phyloP scores from a whole-genome alignment of 1,140 invertebrate genomes.

The Galleria mellonella region DNA sequence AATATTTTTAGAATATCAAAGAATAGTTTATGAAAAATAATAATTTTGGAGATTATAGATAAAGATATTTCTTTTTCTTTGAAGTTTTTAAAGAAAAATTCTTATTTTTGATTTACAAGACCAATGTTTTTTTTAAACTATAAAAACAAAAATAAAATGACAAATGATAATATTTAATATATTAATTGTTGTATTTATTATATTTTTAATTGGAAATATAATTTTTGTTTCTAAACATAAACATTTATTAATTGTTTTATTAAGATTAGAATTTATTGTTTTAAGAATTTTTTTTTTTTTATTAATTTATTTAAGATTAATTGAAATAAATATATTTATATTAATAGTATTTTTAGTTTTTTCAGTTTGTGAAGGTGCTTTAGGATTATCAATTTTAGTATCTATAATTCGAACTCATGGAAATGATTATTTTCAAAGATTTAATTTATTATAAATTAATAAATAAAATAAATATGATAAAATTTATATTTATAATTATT shows the following conservation, averaged over 20 bases:
- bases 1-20: constrained; percentile 65
- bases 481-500: constrained; percentile 43
- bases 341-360: constrained; percentile 76
- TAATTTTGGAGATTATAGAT: constrained; percentile 77
- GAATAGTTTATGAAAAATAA: constrained; percentile 75
- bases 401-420: constrained; percentile 75
- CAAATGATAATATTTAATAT: constrained; percentile 37
- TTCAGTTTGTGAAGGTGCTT: constrained; percentile 75
- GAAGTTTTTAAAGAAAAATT: constrained; percentile 70
- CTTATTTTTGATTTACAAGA: constrained; percentile 77
- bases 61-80: constrained; percentile 71
- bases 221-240: constrained; percentile 71
- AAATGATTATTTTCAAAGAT: constrained; percentile 74
- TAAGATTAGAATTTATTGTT: constrained; percentile 75
- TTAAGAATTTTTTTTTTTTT: constrained; percentile 71
- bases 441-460: constrained; percentile 72
- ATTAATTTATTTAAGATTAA: constrained; percentile 67
- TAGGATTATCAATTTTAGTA: constrained; percentile 76
- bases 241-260: constrained; percentile 78
- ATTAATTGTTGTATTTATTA: constrained; percentile 48
- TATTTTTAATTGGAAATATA: constrained; percentile 52
- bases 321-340: constrained; percentile 70
- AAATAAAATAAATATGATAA: too few species aligned
- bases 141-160: too few species aligned
- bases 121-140: constrained; percentile 77